These are phyloP conservation scores for Elymnias hypermnestra DNA, from an alignment of 1,140 invertebrate genomes.

Conservation along the genomic window DNA sequence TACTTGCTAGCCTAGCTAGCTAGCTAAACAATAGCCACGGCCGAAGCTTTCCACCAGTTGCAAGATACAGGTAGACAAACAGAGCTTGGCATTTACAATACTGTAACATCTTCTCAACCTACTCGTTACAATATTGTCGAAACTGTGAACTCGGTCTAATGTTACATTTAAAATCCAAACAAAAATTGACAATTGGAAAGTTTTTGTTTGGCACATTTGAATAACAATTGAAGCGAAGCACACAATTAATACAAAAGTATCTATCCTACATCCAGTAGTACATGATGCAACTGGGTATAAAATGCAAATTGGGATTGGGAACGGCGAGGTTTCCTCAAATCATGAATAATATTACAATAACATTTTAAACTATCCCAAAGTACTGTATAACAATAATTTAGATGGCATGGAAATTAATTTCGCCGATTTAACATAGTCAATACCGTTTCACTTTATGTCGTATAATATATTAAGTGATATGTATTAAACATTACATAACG, in stretches of 20 bases:
- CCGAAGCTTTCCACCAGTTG: no score
- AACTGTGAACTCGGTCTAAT: no score
- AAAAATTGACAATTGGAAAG: constrained; percentile 11
- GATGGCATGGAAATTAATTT: constrained; percentile 8
- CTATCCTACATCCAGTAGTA: not conserved
- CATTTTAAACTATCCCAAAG: constrained; percentile 17
- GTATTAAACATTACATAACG: no score
- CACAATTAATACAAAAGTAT: constrained; percentile 31
- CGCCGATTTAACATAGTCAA: not conserved
- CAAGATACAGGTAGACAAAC: no score
- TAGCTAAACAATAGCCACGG: no score
- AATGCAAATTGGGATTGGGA: constrained; percentile 14
- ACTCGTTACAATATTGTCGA: no score
- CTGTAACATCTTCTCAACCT: no score
- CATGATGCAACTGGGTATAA: constrained; percentile 7
- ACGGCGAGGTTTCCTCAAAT: constrained; percentile 12
- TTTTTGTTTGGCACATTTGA: constrained; percentile 40
- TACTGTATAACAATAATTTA: not conserved
- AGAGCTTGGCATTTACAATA: no score
- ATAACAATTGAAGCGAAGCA: constrained; percentile 38
- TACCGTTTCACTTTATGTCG: not conserved
- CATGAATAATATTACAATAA: constrained; percentile 21
- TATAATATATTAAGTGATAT: no score
- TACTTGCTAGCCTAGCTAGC: no score
- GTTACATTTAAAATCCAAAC: not conserved